Evolutionary conservation across 2,797 vertebrate species (phyloP).

Genomic region (Lerista edwardsae): DNA sequence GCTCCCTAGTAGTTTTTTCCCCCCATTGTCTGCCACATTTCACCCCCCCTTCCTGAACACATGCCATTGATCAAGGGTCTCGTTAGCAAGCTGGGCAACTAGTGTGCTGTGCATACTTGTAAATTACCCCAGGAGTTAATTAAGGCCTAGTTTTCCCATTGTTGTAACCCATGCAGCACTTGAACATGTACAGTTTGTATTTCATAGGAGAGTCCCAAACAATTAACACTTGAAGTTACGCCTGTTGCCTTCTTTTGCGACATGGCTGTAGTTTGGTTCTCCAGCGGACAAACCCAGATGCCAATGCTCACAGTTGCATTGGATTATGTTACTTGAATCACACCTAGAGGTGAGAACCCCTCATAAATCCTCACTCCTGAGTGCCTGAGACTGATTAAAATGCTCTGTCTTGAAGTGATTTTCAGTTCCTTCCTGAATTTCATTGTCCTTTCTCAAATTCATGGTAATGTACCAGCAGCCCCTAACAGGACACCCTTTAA

Average conservation of each 20-base stretch:
- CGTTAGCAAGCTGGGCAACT: conserved; percentile 29
- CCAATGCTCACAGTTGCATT: conserved; percentile 33
- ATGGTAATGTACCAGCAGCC: conserved; percentile 42
- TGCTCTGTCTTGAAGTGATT: conserved; percentile 28
- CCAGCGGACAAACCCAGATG: conserved; percentile 23
- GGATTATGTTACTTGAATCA: conserved; percentile 37
- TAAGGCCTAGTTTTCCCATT: conserved; percentile 36
- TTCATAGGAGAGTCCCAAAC: conserved; percentile 48
- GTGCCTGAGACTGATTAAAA: conserved; percentile 47
- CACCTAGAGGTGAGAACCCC: conserved; percentile 49
- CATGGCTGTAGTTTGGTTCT: conserved; percentile 28
- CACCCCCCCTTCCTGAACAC: conserved; percentile 42
- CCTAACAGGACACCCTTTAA: conserved; percentile 47
- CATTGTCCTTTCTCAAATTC: background rate
- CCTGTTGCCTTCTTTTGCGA: conserved; percentile 34
- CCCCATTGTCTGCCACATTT: conserved; percentile 45
- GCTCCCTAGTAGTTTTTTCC: conserved; percentile 34
- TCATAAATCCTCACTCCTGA: conserved; percentile 47
- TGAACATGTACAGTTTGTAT: conserved; percentile 41
- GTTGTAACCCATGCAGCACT: conserved; percentile 27
- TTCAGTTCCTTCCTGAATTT: conserved; percentile 13
- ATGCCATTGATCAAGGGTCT: conserved; percentile 41
- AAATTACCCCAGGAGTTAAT: conserved; percentile 42
- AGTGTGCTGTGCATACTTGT: conserved; percentile 7
- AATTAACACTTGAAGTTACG: conserved; percentile 22